Percentiles rank a stretch among this genome's conserved stretches.
Conservation (phyloP, 2,888 invertebrate genomes). For the Stenichneumon culpator region DNA sequence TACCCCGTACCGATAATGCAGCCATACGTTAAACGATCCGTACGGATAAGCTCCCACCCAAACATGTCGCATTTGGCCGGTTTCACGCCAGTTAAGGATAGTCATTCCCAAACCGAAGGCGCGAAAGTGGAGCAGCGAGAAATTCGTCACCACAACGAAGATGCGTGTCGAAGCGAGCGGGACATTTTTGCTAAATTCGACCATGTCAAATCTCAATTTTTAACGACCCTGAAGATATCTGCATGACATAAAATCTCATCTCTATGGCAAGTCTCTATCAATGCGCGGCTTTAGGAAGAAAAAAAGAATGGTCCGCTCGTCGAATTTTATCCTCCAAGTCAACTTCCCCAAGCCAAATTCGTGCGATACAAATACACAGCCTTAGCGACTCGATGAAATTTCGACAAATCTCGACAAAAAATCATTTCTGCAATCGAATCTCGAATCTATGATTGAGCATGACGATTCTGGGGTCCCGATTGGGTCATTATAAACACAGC, state of each 20-base stretch:
- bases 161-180: too few species aligned
- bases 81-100: neutral
- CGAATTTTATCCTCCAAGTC: too few species aligned
- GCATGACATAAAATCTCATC: too few species aligned
- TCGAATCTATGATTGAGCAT: neutral
- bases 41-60: neutral
- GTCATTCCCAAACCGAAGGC: neutral
- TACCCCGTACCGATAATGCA: neutral
- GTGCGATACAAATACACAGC: too few species aligned
- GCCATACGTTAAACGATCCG: neutral
- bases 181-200: neutral
- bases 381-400: too few species aligned
- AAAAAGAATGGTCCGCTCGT: too few species aligned
- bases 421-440: neutral
- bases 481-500: neutral
- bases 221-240: too few species aligned
- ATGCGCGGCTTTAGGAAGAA: too few species aligned
- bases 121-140: neutral
- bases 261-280: too few species aligned
- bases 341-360: too few species aligned
- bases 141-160: neutral
- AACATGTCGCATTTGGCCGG: neutral
- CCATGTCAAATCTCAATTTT: neutral
- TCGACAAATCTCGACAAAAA: too few species aligned
- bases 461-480: neutral